Base-by-base conservation (phyloP, 2,888 invertebrate genomes). In the Carcina quercana region DNA sequence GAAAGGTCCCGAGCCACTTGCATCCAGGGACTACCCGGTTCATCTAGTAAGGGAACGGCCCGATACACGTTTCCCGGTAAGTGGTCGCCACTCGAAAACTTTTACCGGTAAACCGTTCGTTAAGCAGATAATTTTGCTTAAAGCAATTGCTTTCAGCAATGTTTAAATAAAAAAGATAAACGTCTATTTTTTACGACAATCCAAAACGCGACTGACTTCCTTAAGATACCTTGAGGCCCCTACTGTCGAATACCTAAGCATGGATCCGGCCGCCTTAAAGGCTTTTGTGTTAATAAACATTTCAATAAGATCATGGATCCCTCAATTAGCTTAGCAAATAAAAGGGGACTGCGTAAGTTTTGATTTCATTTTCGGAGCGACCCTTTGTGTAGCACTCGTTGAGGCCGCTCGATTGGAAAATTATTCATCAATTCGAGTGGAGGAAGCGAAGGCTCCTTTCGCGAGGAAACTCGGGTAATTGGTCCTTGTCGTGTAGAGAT, bases 361-460 rank as follows among this genome's bases (percentile, higher is more conserved):
- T 19, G 6, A 20, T 15, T 34, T 25, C 25, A 8, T 25, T 15
- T 34, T 25, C 25, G 25, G 15, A 15, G 21, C 21, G 25, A 22
- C n/a, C 34, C 15, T 17, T 15, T 30, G 15, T 20, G 30, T 22
- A 20, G 24, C 14, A 15, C 33, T 31, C 50, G 59, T 60, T 50
- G 40, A 37, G 50, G 54, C 49, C 54, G 38, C 50, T 65, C 57
- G 45, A 59, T 63, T 49, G 66, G 62, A 67, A 69, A 68, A 70
- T 67, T 72, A 70, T 72, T 73, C 70, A 70, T 67, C 61, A 66
- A 72, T 68, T 70, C 60, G 63, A 50, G 46, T 47, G 54, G 56
- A 59, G 53, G 40, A 50, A 45, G 38, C 38, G 41, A 35, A 22
- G 29, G 46, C 43, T 51, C 40, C 39, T 40, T 43, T 46, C 45